phyloP scores from a whole-genome alignment of 2,113 vertebrate species.

The Pseudonaja textilis region DNA sequence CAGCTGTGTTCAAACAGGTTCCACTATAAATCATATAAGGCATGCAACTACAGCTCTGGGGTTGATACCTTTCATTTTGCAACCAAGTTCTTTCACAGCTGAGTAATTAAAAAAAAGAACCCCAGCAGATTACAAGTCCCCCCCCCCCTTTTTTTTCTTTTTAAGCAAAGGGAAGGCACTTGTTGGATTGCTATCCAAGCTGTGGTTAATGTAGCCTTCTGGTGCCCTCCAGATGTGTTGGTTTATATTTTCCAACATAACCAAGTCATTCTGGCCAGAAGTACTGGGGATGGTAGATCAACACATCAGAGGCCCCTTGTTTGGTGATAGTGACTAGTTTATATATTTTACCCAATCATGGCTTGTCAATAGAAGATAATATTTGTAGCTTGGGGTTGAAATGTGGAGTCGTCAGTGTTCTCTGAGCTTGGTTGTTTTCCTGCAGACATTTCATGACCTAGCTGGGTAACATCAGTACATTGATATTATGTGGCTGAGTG shows the following conservation, averaged over 20 bases:
- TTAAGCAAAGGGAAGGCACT: neutral
- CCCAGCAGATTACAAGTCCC: neutral
- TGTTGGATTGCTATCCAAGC: neutral
- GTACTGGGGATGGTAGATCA: neutral
- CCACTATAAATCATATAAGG: neutral
- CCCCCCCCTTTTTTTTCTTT: neutral
- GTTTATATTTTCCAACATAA: neutral
- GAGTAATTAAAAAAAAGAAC: neutral
- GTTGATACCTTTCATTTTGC: neutral
- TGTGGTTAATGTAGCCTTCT: neutral
- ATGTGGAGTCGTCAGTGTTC: neutral
- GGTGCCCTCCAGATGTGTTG: neutral
- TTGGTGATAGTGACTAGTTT: neutral
- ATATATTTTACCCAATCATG: neutral
- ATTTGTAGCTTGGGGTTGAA: neutral
- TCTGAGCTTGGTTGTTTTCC: neutral
- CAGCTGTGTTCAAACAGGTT: neutral
- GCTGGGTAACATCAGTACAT: neutral
- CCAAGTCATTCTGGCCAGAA: neutral
- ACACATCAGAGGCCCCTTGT: neutral
- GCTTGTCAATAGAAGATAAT: neutral
- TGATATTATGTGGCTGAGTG: neutral
- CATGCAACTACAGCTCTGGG: neutral
- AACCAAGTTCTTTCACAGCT: neutral
- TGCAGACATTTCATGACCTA: neutral